A percentile compares a stretch with the other conserved stretches of the same genome.
Conservation (phyloP, 2,888 invertebrate species). For the Ischnus inquisitorius region DNA sequence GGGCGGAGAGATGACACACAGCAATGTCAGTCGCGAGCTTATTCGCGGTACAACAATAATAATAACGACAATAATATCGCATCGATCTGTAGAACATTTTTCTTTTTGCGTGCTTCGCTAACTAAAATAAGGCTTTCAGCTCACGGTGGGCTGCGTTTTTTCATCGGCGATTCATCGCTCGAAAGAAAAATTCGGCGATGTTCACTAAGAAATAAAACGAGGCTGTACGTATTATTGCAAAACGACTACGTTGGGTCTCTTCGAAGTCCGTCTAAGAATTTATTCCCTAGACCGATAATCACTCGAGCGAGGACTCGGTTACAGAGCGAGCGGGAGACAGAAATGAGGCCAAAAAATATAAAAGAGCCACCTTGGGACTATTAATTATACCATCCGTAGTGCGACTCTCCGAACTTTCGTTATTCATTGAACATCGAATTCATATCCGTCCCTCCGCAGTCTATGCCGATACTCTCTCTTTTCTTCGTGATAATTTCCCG, state of each 20-base stretch:
- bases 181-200: neutral
- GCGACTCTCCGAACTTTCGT: neutral
- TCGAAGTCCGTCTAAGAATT: neutral
- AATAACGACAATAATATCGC: slow-evolving; percentile 7
- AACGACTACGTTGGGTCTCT: neutral
- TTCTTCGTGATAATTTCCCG: neutral
- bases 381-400: slow-evolving; percentile 8
- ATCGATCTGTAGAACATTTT: neutral
- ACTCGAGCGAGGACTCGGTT: neutral
- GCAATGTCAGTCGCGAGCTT: slow-evolving; percentile 64
- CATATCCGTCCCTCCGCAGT: neutral
- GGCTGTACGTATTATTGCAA: neutral
- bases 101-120: too few relatives aligned
- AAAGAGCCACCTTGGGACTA: slow-evolving; percentile 27
- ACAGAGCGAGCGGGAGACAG: slow-evolving; percentile 8
- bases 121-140: too few relatives aligned
- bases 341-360: slow-evolving; percentile 14
- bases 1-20: slow-evolving; percentile 70
- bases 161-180: neutral
- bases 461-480: neutral
- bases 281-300: neutral
- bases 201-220: neutral
- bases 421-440: neutral
- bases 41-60: slow-evolving; percentile 7
- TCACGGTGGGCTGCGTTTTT: too few relatives aligned